phyloP scores from a whole-genome alignment of 2,797 vertebrate genomes.

The Melanotaenia maccullochi region DNA sequence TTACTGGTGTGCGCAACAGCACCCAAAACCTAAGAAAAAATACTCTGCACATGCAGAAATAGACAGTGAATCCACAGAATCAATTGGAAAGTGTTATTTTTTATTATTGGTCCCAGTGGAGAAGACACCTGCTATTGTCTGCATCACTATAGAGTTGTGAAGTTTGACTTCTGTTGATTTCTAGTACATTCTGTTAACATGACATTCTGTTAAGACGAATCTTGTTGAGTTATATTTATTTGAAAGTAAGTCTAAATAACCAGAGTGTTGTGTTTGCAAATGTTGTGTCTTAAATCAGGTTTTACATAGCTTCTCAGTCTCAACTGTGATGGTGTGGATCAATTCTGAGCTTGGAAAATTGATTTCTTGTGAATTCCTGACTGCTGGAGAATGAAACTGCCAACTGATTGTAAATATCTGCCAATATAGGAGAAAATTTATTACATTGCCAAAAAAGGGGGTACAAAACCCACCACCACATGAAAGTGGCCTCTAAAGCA shows the following conservation, averaged over 20 bases:
- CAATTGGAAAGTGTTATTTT: not conserved
- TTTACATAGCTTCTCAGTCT: not conserved
- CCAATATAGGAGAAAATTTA: not conserved
- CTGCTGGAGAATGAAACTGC: conserved; percentile 3
- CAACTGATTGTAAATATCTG: conserved; percentile 3
- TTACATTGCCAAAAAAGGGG: not conserved
- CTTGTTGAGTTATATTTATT: not conserved
- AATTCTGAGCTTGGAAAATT: not conserved
- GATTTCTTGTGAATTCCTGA: not conserved
- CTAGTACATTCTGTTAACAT: not conserved
- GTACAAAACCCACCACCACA: not conserved
- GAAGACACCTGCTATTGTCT: not conserved
- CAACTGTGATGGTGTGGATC: not conserved
- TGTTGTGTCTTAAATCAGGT: not conserved
- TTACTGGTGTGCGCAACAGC: not conserved
- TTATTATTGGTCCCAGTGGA: not conserved
- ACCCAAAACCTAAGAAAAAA: not conserved
- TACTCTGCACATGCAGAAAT: not conserved
- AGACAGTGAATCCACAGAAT: not conserved
- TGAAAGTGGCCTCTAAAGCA: not conserved
- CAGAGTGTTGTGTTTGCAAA: not conserved
- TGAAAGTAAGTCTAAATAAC: not conserved
- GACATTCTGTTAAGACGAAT: not conserved
- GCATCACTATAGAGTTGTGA: not conserved
- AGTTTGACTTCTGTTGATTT: not conserved